Conservation (phyloP, 2,888 invertebrate species). For the Asteroscopus sphinx region DNA sequence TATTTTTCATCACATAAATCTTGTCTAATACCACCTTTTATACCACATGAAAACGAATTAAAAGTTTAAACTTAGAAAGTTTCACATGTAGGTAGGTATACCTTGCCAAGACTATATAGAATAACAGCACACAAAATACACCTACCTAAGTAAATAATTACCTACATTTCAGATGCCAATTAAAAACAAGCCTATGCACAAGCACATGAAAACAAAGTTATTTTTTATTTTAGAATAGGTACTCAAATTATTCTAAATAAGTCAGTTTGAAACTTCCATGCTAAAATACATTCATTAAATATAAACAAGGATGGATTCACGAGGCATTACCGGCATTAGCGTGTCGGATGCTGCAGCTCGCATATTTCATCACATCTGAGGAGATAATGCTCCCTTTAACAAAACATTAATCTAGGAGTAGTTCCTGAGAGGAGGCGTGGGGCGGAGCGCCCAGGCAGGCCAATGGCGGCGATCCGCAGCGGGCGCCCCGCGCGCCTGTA, state of each 20-base stretch:
- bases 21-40: no score
- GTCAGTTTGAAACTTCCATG: background rate
- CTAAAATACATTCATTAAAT: constrained; percentile 27
- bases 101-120: no score
- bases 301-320: constrained; percentile 54
- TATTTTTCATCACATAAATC: no score
- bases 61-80: no score
- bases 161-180: no score
- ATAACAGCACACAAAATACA: no score
- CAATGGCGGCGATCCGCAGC: constrained; percentile 59
- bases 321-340: constrained; percentile 51
- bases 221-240: background rate
- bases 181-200: no score
- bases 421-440: constrained; percentile 65
- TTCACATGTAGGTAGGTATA: no score
- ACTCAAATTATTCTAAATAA: background rate
- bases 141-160: no score
- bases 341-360: constrained; percentile 51
- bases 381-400: constrained; percentile 59
- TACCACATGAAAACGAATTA: no score
- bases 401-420: constrained; percentile 67
- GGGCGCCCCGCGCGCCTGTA: constrained; percentile 51
- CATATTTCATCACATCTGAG: constrained; percentile 62
- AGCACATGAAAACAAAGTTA: no score
- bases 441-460: constrained; percentile 65